Conservation (phyloP, 2,797 vertebrate genomes). For the Xyrichtys novacula region DNA sequence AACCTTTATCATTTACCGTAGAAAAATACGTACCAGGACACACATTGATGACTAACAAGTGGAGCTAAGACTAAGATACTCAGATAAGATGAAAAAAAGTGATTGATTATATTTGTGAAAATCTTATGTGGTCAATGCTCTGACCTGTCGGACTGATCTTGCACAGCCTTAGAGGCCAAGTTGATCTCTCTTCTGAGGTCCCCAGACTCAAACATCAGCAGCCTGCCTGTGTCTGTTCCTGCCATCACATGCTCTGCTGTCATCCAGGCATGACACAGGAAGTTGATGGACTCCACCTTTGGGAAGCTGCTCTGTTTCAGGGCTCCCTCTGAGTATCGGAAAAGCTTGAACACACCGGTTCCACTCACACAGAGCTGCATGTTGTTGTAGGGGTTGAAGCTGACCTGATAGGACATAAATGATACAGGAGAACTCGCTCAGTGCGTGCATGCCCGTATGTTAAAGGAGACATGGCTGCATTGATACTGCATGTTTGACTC, state of each 20-base stretch:
- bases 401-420: constrained; percentile 84
- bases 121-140: neutral
- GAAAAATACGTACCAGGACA: too few species aligned
- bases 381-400: constrained; percentile 92
- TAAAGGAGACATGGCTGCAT: neutral
- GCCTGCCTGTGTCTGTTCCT: constrained; percentile 89
- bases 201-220: constrained; percentile 90
- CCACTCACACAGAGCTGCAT: constrained; percentile 91
- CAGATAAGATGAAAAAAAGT: neutral
- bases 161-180: constrained; percentile 25
- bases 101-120: neutral
- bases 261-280: constrained; percentile 92
- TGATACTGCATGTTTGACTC: constrained; percentile 10
- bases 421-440: neutral
- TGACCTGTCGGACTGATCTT: constrained; percentile 70
- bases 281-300: constrained; percentile 87
- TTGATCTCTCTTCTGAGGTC: constrained; percentile 87
- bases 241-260: constrained; percentile 86
- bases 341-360: constrained; percentile 89
- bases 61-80: too few species aligned
- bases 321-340: constrained; percentile 87
- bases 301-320: constrained; percentile 89
- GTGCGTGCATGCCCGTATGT: neutral
- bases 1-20: too few species aligned
- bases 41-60: too few species aligned